phyloP scores from a whole-genome alignment of 2,113 vertebrate species.

The Desmodus rotundus region DNA sequence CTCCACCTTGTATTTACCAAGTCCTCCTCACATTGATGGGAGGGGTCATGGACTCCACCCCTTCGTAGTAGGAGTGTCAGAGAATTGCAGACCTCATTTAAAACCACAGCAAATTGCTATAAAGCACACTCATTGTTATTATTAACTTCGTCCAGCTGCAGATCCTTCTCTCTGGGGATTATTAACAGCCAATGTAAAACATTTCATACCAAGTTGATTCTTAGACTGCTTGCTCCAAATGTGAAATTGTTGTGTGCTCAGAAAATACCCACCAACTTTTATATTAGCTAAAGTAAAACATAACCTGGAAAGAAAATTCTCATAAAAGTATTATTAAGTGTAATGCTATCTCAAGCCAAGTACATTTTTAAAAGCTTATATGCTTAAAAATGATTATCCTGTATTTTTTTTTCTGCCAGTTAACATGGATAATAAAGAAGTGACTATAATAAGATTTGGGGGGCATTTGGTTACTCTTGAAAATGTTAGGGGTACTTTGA shows the following conservation, averaged over 20 bases:
- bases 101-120: constrained; percentile 3
- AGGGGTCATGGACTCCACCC: not conserved
- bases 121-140: not conserved
- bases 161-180: not conserved
- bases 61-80: not conserved
- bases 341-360: not conserved
- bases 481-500: not conserved
- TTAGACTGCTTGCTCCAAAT: not conserved
- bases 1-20: not conserved
- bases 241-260: not conserved
- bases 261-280: not conserved
- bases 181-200: constrained; percentile 2
- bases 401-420: not conserved
- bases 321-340: not conserved
- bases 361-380: not conserved
- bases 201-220: not conserved
- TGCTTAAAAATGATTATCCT: not conserved
- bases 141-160: not conserved
- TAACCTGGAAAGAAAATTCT: constrained; percentile 1
- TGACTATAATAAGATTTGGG: not conserved
- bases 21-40: not conserved
- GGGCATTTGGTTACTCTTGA: not conserved
- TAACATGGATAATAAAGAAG: not conserved
- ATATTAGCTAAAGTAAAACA: constrained; percentile 19
- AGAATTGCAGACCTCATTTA: not conserved